Evolutionary conservation across 1,140 invertebrate species (phyloP).

Genomic region (Portunus trituberculatus): DNA sequence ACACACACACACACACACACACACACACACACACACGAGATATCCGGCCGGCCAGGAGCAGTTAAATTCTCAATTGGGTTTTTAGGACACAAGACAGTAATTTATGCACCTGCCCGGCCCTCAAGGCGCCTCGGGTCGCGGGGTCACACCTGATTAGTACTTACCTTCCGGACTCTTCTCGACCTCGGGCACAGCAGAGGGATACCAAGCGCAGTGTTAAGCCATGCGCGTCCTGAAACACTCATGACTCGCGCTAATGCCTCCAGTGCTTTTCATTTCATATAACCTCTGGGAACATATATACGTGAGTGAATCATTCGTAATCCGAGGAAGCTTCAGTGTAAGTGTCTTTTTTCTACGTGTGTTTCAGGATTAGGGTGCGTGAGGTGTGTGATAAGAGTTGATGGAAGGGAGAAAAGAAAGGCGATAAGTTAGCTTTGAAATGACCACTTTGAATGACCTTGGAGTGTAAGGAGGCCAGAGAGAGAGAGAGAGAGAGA

Average conservation of each 20-base stretch:
- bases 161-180: background rate
- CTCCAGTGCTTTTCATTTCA: too few species aligned
- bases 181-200: background rate
- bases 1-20: conserved; percentile 20
- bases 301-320: too few species aligned
- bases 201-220: background rate
- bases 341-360: too few species aligned
- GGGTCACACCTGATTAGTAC: conserved; percentile 20
- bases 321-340: too few species aligned
- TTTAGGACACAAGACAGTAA: background rate
- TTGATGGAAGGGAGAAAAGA: too few species aligned
- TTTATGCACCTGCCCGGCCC: background rate
- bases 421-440: background rate
- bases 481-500: conserved; percentile 48
- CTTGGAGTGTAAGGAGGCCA: background rate
- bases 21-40: background rate
- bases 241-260: too few species aligned
- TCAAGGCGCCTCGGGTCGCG: background rate
- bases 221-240: too few species aligned
- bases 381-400: too few species aligned
- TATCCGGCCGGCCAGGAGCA: background rate
- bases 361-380: too few species aligned
- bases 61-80: conserved; percentile 11
- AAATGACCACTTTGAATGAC: background rate
- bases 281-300: too few species aligned